These are phyloP conservation scores for Habroteleia sp. DNA, from an alignment of 2,888 invertebrate genomes.

Conservation along the genomic window DNA sequence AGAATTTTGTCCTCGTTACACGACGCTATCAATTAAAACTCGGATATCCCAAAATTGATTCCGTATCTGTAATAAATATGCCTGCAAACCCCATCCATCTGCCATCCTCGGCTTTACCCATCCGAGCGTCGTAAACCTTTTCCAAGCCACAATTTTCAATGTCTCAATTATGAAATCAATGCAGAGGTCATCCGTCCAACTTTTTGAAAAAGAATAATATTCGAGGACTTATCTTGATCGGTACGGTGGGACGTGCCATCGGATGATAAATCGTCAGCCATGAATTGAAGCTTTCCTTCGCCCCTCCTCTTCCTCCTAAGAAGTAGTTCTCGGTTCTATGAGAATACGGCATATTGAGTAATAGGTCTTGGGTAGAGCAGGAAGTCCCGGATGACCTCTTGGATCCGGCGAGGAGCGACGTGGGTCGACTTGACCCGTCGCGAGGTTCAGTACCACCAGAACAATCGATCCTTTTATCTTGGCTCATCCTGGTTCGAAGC, in stretches of 20 bases:
- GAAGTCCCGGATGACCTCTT: slow-evolving; percentile 57
- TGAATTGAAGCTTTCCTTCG: slow-evolving; percentile 55
- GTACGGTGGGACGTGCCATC: slow-evolving; percentile 39
- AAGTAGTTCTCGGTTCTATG: slow-evolving; percentile 51
- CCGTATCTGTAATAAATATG: slow-evolving; percentile 9
- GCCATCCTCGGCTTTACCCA: no score
- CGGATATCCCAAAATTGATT: slow-evolving; percentile 27
- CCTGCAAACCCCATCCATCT: no score
- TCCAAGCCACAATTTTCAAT: slow-evolving; percentile 7
- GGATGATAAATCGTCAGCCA: slow-evolving; percentile 58
- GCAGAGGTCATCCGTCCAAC: slow-evolving; percentile 12
- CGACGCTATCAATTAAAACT: slow-evolving; percentile 22
- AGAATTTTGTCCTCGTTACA: slow-evolving; percentile 45
- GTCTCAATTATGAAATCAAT: slow-evolving; percentile 54
- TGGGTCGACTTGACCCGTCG: slow-evolving; percentile 69
- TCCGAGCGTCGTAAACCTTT: slow-evolving; percentile 6
- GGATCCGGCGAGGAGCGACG: slow-evolving; percentile 54
- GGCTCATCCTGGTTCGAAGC: slow-evolving; percentile 64
- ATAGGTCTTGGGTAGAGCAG: slow-evolving; percentile 61
- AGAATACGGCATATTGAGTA: slow-evolving; percentile 58
- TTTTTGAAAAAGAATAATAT: slow-evolving; percentile 30
- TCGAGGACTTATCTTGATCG: slow-evolving; percentile 52
- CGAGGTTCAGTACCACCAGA: slow-evolving; percentile 63
- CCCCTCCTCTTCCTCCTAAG: slow-evolving; percentile 13
- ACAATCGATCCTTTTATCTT: slow-evolving; percentile 70